These are phyloP conservation scores for Perca flavescens DNA, from an alignment of 2,113 vertebrate species.

Conservation along the genomic window DNA sequence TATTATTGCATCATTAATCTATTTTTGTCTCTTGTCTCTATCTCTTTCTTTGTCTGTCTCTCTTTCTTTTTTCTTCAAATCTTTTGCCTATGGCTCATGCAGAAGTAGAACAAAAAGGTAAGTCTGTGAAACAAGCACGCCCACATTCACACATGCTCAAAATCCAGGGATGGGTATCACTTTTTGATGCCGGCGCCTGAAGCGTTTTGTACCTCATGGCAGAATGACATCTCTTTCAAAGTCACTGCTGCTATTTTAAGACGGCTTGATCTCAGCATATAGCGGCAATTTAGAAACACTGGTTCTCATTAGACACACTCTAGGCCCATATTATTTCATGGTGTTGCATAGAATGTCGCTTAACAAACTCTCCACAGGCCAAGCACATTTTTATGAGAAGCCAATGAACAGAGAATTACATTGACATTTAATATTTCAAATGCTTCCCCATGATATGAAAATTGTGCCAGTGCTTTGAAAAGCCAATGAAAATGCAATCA, in stretches of 20 bases:
- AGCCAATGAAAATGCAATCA: constrained; percentile 64
- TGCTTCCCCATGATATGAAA: constrained; percentile 54
- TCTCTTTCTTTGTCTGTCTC: constrained; percentile 85
- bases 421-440: constrained; percentile 71
- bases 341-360: constrained; percentile 66
- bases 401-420: constrained; percentile 64
- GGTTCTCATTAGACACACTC: constrained; percentile 74
- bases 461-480: constrained; percentile 49
- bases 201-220: constrained; percentile 58
- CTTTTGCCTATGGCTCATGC: constrained; percentile 84
- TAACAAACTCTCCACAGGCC: constrained; percentile 60
- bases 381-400: constrained; percentile 64
- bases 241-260: constrained; percentile 68
- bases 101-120: constrained; percentile 99
- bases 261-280: constrained; percentile 67
- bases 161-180: constrained; percentile 35
- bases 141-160: constrained; percentile 36
- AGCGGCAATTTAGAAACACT: constrained; percentile 70
- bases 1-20: constrained; percentile 97
- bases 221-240: constrained; percentile 67
- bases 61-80: constrained; percentile 86
- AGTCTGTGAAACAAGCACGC: constrained; percentile 79
- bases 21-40: constrained; percentile 94
- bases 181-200: constrained; percentile 51
- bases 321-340: constrained; percentile 47